phyloP scores from a whole-genome alignment of 2,888 invertebrate genomes.

The Acleris holmiana region DNA sequence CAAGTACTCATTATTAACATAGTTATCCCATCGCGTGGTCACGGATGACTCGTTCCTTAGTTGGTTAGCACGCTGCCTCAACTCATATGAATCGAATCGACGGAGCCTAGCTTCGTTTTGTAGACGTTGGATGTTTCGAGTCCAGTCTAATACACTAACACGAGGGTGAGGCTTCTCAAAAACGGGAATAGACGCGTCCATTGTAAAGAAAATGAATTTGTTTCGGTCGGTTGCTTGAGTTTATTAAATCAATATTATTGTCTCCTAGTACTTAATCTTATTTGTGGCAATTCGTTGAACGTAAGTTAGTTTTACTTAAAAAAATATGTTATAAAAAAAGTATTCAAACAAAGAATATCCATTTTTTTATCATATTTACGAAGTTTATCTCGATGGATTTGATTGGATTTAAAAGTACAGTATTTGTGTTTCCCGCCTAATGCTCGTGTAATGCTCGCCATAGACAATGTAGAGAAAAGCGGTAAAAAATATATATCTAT shows the following conservation, averaged over 20 bases:
- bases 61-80: conserved; percentile 88
- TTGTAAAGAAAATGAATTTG: conserved; percentile 39
- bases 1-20: conserved; percentile 89
- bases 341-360: too few species aligned
- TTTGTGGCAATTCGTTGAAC: too few species aligned
- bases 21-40: conserved; percentile 90
- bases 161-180: conserved; percentile 88
- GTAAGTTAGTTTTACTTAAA: too few species aligned
- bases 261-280: neutral
- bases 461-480: neutral
- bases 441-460: neutral
- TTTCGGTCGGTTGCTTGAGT: conserved; percentile 1
- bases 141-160: conserved; percentile 90
- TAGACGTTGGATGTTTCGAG: conserved; percentile 88
- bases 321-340: too few species aligned
- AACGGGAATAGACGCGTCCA: conserved; percentile 75
- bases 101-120: conserved; percentile 88
- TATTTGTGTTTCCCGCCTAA: neutral
- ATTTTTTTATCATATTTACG: too few species aligned
- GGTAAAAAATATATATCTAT: too few species aligned
- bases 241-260: conserved; percentile 49
- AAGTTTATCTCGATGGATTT: neutral
- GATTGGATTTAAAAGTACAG: too few species aligned
- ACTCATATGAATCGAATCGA: conserved; percentile 87
- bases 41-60: conserved; percentile 90